phyloP scores from a whole-genome alignment of 2,888 invertebrate genomes.

The Hydrotaea diabolus region DNA sequence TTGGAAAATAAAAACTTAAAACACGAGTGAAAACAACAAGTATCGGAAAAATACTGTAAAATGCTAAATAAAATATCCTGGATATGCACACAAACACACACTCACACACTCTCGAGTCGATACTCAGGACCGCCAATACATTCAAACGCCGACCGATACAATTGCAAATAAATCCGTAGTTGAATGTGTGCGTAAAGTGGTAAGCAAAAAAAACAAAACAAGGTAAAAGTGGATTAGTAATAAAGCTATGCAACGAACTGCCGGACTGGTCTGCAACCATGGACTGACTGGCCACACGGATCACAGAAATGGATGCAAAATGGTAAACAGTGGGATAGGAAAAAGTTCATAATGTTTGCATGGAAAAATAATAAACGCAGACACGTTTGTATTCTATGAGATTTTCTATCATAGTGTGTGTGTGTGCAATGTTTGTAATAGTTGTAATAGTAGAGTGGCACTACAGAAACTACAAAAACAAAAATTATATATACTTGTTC shows the following conservation, averaged over 20 bases:
- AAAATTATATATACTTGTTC: neutral
- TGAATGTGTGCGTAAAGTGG: neutral
- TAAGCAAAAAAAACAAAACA: neutral
- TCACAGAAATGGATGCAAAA: neutral
- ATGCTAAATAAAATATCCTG: slow-evolving; percentile 34
- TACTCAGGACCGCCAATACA: too few relatives aligned
- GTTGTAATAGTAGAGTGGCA: neutral
- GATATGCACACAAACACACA: slow-evolving; percentile 9
- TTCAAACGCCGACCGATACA: neutral
- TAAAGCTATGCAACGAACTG: neutral
- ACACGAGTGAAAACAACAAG: neutral
- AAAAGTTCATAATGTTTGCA: neutral
- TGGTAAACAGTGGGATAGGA: neutral
- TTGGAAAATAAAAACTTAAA: neutral
- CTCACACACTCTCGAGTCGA: neutral
- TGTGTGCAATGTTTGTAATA: neutral
- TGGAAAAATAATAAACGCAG: neutral
- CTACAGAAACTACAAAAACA: neutral
- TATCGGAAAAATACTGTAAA: neutral
- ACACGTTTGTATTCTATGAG: too few relatives aligned
- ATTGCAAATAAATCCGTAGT: slow-evolving; percentile 6
- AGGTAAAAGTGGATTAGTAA: slow-evolving; percentile 55
- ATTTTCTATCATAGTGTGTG: neutral
- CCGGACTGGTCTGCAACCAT: neutral
- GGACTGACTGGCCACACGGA: neutral